Evolutionary conservation across 2,888 invertebrate species (phyloP).

Genomic region (Apamea monoglypha): DNA sequence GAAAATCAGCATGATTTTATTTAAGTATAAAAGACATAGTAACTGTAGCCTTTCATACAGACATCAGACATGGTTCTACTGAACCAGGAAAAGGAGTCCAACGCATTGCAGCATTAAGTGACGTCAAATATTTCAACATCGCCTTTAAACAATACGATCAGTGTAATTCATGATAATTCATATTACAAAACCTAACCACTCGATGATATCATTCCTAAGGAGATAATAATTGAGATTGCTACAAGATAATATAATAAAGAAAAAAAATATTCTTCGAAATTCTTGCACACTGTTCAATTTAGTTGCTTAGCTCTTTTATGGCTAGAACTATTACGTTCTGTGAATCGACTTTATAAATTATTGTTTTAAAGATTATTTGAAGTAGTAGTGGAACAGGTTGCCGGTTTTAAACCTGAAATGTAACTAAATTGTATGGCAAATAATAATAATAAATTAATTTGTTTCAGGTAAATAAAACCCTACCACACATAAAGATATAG

Average conservation of each 20-base stretch:
- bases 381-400: neutral
- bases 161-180: conserved; percentile 27
- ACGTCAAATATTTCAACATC: conserved; percentile 33
- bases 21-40: neutral
- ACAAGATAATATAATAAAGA: conserved; percentile 22
- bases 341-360: neutral
- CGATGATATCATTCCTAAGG: conserved; percentile 27
- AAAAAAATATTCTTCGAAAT: conserved; percentile 39
- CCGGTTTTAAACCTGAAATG: neutral
- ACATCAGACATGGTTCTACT: neutral
- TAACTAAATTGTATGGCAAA: neutral
- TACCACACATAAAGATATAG: too few relatives aligned
- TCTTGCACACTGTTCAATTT: conserved; percentile 21
- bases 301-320: neutral
- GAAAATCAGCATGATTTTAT: neutral
- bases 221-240: conserved; percentile 45
- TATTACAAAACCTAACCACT: conserved; percentile 46
- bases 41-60: neutral
- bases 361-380: neutral
- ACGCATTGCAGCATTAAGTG: conserved; percentile 11
- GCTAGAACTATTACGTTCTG: conserved; percentile 2
- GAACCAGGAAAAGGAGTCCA: conserved; percentile 33
- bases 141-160: conserved; percentile 42
- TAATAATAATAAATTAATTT: neutral
- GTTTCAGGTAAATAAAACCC: too few relatives aligned